Evolutionary conservation across 2,113 vertebrate genomes (phyloP), one percentile per base, ranked within the genome.

Genomic region (Oceanites oceanicus): DNA sequence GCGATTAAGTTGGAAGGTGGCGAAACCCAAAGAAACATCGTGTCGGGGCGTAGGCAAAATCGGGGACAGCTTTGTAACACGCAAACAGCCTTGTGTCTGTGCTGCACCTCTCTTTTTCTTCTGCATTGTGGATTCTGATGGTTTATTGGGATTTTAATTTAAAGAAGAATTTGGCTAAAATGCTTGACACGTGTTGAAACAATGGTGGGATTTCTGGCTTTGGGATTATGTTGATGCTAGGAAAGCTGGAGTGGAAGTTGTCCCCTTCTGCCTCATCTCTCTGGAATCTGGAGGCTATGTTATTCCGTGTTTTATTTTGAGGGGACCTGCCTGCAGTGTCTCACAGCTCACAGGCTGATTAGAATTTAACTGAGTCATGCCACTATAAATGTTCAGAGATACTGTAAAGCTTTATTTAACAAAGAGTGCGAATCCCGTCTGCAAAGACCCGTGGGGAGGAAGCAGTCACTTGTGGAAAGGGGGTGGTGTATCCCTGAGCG

Each of bases 311-410:
- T 94, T 92, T 86, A 58, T 90, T 95, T 88, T 82, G 55, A 80
- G 83, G 79, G 85, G 86, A 72, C 66, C 84, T 78, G 79, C 88
- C 84, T 89, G 95, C 94, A 76, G 85, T 50, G 67, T 88, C 96
- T 84, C 72, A 67, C 90, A 81, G 67, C 91, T 96, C n/a, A 7
- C 63, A 66, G 90, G 74, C 77, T 76, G 82, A 87, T 84, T 81
- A 86, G 81, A 97, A 96, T 97, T 97, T 98, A 68, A 94, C 88
- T 97, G 96, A 97, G 95, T 97, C 95, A 90, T 88, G 86, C 83
- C 87, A 88, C 73, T 74, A 79, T 94, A 89, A 89, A 82, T 63
- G 81, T 87, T 96, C 78, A 50, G 88, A 59, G 85, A 49, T 93
- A 61, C 36, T 21, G 59, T 92, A 87, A 88, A 71, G 77, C 91